Conservation (phyloP, 2,797 vertebrate genomes). For the Melopsittacus undulatus region DNA sequence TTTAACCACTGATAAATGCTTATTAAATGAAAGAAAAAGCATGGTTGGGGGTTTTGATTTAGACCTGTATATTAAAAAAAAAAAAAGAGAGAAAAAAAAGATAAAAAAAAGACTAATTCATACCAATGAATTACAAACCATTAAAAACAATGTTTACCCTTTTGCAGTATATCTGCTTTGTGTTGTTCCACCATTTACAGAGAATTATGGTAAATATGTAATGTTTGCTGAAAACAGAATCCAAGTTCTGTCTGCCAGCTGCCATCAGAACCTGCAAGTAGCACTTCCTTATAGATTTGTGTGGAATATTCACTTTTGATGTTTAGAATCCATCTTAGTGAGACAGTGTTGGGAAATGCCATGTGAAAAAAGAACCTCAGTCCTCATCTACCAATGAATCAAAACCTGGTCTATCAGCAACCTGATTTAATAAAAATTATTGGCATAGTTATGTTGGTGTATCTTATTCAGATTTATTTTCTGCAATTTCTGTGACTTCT, state of each 20-base stretch:
- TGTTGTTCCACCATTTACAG: neutral
- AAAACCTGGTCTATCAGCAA: neutral
- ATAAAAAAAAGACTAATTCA: neutral
- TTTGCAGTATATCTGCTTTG: neutral
- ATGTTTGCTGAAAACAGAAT: neutral
- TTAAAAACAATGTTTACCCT: neutral
- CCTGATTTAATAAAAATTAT: neutral
- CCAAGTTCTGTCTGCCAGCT: neutral
- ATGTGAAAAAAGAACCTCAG: neutral
- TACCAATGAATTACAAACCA: neutral
- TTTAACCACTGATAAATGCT: neutral
- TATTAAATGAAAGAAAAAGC: neutral
- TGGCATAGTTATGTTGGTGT: neutral
- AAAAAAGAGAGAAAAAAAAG: accelerated
- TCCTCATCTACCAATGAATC: neutral
- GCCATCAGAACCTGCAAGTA: neutral
- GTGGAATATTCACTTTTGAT: neutral
- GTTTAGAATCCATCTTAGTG: neutral
- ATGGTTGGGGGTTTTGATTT: neutral
- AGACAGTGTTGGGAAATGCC: neutral
- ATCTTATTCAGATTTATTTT: neutral
- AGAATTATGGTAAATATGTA: neutral
- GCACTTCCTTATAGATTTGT: neutral
- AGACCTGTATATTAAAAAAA: neutral
- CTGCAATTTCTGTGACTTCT: neutral